These are phyloP conservation scores for Tetramorium parvispinum DNA, from an alignment of 1,140 invertebrate species.

Conservation along the genomic window DNA sequence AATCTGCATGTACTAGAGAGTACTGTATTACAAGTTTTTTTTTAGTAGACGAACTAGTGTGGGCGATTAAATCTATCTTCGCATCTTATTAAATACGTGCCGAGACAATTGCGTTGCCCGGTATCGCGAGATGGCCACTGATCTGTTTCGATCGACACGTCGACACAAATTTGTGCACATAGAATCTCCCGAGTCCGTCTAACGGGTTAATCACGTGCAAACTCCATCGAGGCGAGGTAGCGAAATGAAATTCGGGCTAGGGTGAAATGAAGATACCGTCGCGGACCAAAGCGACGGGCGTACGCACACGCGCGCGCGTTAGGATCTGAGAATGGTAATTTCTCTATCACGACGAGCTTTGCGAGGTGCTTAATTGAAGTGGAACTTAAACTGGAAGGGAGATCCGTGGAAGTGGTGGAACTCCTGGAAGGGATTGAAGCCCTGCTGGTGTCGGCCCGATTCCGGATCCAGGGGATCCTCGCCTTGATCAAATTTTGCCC, in stretches of 20 bases:
- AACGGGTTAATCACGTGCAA: constrained; percentile 37
- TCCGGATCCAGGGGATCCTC: constrained; percentile 99
- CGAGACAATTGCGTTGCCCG: background rate
- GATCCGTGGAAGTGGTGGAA: constrained; percentile 95
- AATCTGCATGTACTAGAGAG: constrained; percentile 44
- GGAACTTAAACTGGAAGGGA: constrained; percentile 98
- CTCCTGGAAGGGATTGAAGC: constrained; percentile 92
- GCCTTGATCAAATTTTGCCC: constrained; percentile 96
- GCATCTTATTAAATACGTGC: background rate
- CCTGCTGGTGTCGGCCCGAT: constrained; percentile 88
- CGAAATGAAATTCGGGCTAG: constrained; percentile 54
- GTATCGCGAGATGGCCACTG: constrained; percentile 10
- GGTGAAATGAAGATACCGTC: constrained; percentile 22
- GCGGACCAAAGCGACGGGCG: background rate
- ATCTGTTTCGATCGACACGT: constrained; percentile 36
- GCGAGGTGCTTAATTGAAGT: constrained; percentile 90
- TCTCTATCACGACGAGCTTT: constrained; percentile 42
- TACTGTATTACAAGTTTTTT: constrained; percentile 8
- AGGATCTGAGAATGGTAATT: constrained; percentile 57
- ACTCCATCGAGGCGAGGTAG: constrained; percentile 64
- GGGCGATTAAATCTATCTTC: constrained; percentile 19
- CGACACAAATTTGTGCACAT: constrained; percentile 6
- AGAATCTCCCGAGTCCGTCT: constrained; percentile 25
- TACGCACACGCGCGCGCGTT: background rate
- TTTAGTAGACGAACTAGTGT: constrained; percentile 27